Conservation (phyloP, 2,888 invertebrate species). For the Galerucella nymphaeae region DNA sequence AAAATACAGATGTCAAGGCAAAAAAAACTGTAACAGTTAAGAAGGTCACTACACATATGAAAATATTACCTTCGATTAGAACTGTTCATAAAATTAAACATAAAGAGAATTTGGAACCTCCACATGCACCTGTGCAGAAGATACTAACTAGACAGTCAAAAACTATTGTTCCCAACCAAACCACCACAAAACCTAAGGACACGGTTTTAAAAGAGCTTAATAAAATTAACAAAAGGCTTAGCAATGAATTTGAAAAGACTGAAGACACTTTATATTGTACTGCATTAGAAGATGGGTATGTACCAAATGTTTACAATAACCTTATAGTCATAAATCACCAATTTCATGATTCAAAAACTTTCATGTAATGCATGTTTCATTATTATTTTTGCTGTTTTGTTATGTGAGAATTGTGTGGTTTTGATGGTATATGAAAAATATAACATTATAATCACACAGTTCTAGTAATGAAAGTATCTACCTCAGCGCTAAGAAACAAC, state of each 20-base stretch:
- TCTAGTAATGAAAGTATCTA: slow-evolving; percentile 55
- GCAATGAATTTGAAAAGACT: slow-evolving; percentile 78
- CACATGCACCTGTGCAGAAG: slow-evolving; percentile 57
- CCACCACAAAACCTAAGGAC: slow-evolving; percentile 61
- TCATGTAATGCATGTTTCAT: no score
- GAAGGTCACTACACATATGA: slow-evolving; percentile 66
- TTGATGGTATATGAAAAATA: slow-evolving; percentile 7
- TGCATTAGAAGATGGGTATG: slow-evolving; percentile 80
- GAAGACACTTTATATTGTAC: slow-evolving; percentile 83
- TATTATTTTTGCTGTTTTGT: no score
- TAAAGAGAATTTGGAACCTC: slow-evolving; percentile 61
- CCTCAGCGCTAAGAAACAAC: slow-evolving; percentile 54
- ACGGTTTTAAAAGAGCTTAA: slow-evolving; percentile 51
- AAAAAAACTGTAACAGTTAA: slow-evolving; percentile 59
- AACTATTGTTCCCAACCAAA: slow-evolving; percentile 56
- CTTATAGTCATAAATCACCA: no score
- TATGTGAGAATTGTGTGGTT: slow-evolving; percentile 11
- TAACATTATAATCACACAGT: slow-evolving; percentile 26
- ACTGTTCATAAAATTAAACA: slow-evolving; percentile 62
- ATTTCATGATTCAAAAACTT: no score
- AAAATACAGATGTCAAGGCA: slow-evolving; percentile 52
- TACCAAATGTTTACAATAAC: slow-evolving; percentile 52
- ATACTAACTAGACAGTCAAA: slow-evolving; percentile 61
- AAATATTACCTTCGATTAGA: slow-evolving; percentile 59
- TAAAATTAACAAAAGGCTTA: slow-evolving; percentile 68